These are phyloP conservation scores for Heteractis magnifica DNA, from an alignment of 92 coral and sea anemone species.

Conservation along the genomic window DNA sequence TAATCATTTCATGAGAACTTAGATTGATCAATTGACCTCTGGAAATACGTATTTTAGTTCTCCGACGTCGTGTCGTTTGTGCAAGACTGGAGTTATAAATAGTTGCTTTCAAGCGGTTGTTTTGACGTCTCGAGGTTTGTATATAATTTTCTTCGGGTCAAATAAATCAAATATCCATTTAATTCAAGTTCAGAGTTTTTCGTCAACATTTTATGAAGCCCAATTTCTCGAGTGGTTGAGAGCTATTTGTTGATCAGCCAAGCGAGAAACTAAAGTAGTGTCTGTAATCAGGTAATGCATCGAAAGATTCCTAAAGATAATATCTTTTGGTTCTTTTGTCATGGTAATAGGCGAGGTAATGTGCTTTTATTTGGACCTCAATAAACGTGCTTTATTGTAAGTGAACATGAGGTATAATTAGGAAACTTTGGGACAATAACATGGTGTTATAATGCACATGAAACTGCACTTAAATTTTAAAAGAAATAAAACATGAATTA, in stretches of 20 bases:
- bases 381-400: neutral
- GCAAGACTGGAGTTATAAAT: neutral
- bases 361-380: neutral
- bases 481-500: neutral
- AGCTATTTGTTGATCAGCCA: constrained; percentile 7
- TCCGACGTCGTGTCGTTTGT: neutral
- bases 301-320: neutral
- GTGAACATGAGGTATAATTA: neutral
- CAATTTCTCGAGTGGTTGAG: neutral
- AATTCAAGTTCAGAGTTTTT: neutral
- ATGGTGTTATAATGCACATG: neutral
- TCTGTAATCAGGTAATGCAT: neutral
- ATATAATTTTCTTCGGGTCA: neutral
- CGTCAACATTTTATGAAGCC: neutral
- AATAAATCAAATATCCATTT: neutral
- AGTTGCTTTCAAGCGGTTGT: neutral
- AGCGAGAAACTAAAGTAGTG: constrained; percentile 5
- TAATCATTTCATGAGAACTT: neutral
- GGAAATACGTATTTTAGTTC: neutral
- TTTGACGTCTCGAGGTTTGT: neutral
- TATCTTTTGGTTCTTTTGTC: neutral
- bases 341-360: neutral
- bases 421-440: neutral
- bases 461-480: neutral
- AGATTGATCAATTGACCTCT: neutral